phyloP scores from a whole-genome alignment of 2,113 vertebrate genomes.

The Catharus bicknelli region DNA sequence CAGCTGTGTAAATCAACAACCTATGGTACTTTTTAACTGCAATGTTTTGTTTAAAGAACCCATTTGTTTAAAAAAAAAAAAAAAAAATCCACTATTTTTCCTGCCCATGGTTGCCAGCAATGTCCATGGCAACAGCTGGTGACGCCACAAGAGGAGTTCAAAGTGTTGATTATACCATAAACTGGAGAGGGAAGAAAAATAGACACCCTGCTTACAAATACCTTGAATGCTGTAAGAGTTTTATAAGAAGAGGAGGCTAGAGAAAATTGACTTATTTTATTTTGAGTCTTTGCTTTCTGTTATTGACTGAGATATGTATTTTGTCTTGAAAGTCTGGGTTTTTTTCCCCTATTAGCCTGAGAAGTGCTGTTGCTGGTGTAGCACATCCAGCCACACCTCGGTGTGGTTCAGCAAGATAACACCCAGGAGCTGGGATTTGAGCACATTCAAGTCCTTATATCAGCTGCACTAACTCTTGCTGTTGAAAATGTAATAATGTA shows the following conservation, averaged over 20 bases:
- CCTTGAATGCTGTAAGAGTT: neutral
- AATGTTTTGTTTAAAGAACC: conserved; percentile 31
- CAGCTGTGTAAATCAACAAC: conserved; percentile 28
- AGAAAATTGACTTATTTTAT: neutral
- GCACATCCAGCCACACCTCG: neutral
- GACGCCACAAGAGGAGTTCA: neutral
- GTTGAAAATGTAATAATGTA: neutral
- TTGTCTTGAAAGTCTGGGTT: neutral
- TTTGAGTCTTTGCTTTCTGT: neutral
- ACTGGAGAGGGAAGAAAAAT: neutral
- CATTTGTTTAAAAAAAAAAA: neutral
- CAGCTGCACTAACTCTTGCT: neutral
- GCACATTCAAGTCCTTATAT: neutral
- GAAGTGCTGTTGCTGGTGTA: neutral
- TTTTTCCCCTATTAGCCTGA: neutral
- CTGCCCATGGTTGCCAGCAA: neutral
- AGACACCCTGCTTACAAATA: neutral
- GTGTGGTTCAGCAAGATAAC: neutral
- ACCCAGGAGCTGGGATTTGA: neutral
- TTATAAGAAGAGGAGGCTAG: neutral
- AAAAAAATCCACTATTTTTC: neutral
- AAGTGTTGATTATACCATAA: conserved; percentile 4
- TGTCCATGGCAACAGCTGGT: conserved; percentile 29
- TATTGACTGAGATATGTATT: neutral
- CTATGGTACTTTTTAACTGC: neutral